Base-by-base conservation (phyloP, 2,113 vertebrate genomes). In the Triplophysa rosa region DNA sequence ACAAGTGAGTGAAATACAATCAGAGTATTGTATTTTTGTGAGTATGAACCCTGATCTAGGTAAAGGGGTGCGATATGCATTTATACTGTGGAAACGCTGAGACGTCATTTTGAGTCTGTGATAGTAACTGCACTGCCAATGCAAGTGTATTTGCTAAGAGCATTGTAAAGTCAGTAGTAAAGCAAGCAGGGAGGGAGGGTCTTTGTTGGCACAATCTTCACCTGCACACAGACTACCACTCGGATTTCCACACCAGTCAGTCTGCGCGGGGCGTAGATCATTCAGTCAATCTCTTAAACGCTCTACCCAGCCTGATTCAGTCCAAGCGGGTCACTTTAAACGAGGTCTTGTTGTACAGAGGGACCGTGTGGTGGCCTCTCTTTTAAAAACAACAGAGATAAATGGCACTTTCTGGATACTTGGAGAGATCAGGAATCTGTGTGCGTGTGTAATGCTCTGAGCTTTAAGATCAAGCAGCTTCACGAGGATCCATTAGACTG, bases 101-200 rank as follows among this genome's bases (percentile, higher is more conserved):
- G 52, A 42, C 33, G 16, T 59, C 12, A 9, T 37, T 13, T 12
- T 8, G 2, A 45, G 3, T 10, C 54, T 21, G 54, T 21, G 17
- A 21, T 21, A 29, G 37, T 42, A 16, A 4, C 8, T 10, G 17
- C 67, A 5, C 14, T 42, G 42, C 67, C 19, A 64, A 23, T 23
- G 29, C 7, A 7, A n/a, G 52, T 56, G 52, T 54, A 8, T 45
- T 72, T 66, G 23, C 24, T 81, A 72, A 67, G 79, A 80, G 70
- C 47, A 54, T 78, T 58, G 58, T 62, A 45, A 52, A 47, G 61
- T 83, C 84, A 87, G 85, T 85, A 88, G 84, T 85, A 69, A 29
- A 65, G 47, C 84, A 70, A 8, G 59, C 21, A 59, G 23, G 69
- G 66, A 77, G 73, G n/a, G n/a, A n/a, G n/a, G n/a, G 61, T 42